A percentile compares a stretch with the other conserved stretches of the same genome.
phyloP scores from a whole-genome alignment of 1,140 invertebrate genomes.

The Acromyrmex echinatior region DNA sequence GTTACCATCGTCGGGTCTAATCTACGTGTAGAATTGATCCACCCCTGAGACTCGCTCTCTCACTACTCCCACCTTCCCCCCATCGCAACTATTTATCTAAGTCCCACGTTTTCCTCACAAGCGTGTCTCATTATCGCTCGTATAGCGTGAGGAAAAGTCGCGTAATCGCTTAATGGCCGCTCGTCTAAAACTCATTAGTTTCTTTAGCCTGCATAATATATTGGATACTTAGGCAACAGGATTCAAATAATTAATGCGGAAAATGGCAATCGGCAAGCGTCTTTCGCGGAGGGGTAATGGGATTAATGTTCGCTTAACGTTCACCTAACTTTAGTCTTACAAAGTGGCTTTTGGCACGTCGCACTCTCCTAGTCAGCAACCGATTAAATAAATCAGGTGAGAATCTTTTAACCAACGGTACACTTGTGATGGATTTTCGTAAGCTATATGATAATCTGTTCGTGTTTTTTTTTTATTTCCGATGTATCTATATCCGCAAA shows the following conservation, averaged over 20 bases:
- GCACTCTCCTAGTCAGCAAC: not conserved
- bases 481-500: not conserved
- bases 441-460: not conserved
- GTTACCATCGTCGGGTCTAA: constrained; percentile 41
- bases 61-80: too few species aligned
- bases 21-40: constrained; percentile 60
- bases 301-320: constrained; percentile 26
- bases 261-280: constrained; percentile 33
- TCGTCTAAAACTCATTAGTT: constrained; percentile 60
- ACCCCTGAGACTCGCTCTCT: constrained; percentile 18
- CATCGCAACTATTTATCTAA: constrained; percentile 54
- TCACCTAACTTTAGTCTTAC: not conserved
- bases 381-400: not conserved
- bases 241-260: constrained; percentile 50
- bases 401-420: not conserved
- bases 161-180: constrained; percentile 51
- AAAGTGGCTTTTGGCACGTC: not conserved
- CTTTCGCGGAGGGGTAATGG: constrained; percentile 1
- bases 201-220: constrained; percentile 36
- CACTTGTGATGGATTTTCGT: not conserved
- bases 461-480: not conserved
- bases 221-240: constrained; percentile 35
- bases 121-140: constrained; percentile 49
- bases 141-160: constrained; percentile 47
- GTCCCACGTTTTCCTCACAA: constrained; percentile 8